phyloP scores from a whole-genome alignment of 2,888 invertebrate species.

The Latrodectus hesperus region DNA sequence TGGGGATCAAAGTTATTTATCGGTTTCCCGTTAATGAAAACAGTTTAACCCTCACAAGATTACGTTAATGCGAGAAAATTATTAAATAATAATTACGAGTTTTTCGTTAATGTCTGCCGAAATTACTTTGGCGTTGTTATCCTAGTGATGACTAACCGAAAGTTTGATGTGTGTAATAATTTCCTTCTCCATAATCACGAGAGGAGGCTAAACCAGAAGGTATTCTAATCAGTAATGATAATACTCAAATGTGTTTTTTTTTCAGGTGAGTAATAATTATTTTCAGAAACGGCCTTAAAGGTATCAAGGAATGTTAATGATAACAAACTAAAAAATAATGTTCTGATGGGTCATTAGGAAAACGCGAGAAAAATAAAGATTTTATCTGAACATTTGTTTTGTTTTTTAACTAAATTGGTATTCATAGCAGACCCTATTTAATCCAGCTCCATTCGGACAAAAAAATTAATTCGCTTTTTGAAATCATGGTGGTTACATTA shows the following conservation, averaged over 20 bases:
- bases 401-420: no score
- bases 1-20: constrained; percentile 31
- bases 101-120: neutral
- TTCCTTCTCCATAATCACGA: neutral
- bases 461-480: no score
- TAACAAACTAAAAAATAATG: constrained; percentile 13
- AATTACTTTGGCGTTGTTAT: neutral
- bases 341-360: neutral
- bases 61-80: constrained; percentile 35
- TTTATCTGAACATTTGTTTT: no score
- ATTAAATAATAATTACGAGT: constrained; percentile 8
- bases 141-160: neutral
- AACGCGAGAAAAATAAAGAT: neutral
- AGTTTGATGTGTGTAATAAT: neutral
- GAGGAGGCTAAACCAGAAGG: neutral
- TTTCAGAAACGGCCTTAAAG: neutral
- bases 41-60: constrained; percentile 42
- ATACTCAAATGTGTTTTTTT: neutral
- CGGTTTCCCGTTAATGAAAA: constrained; percentile 47
- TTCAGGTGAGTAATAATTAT: neutral
- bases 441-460: no score
- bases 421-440: no score
- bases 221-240: constrained; percentile 1
- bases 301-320: constrained; percentile 1
- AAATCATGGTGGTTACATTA: no score